Percentiles rank a stretch among this genome's conserved stretches.
Conservation (phyloP, 2,113 vertebrate species). For the Eptatretus burgeri region DNA sequence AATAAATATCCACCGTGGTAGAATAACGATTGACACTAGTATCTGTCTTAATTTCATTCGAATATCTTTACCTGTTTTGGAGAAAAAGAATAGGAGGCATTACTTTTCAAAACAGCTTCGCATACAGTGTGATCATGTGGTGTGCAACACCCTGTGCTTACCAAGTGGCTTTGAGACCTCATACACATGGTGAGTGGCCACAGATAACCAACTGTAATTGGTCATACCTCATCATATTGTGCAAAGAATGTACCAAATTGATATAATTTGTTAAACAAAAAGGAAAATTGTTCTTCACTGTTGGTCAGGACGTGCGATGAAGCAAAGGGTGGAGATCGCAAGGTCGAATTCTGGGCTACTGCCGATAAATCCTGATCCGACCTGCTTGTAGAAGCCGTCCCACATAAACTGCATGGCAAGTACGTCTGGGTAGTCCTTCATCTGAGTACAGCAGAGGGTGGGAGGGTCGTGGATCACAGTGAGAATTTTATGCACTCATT, state of each 20-base stretch:
- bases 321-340: conserved; percentile 50
- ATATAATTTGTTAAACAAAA: background rate
- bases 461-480: too few species aligned
- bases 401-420: conserved; percentile 63
- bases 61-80: too few species aligned
- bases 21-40: too few species aligned
- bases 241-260: background rate
- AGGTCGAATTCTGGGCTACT: conserved; percentile 75
- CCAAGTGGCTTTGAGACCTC: too few species aligned
- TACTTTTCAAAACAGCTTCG: too few species aligned
- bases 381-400: conserved; percentile 54
- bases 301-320: conserved; percentile 41
- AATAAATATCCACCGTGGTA: too few species aligned
- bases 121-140: too few species aligned
- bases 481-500: background rate
- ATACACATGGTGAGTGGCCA: too few species aligned
- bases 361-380: conserved; percentile 54
- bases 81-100: too few species aligned
- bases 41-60: too few species aligned
- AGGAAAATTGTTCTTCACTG: conserved; percentile 23
- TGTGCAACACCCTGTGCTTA: too few species aligned
- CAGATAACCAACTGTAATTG: too few species aligned
- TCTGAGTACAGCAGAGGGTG: conserved; percentile 17
- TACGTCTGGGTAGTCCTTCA: conserved; percentile 40
- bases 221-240: background rate